These are phyloP conservation scores for Meghimatium bilineatum DNA, from an alignment of 2,888 invertebrate species.

Conservation along the genomic window DNA sequence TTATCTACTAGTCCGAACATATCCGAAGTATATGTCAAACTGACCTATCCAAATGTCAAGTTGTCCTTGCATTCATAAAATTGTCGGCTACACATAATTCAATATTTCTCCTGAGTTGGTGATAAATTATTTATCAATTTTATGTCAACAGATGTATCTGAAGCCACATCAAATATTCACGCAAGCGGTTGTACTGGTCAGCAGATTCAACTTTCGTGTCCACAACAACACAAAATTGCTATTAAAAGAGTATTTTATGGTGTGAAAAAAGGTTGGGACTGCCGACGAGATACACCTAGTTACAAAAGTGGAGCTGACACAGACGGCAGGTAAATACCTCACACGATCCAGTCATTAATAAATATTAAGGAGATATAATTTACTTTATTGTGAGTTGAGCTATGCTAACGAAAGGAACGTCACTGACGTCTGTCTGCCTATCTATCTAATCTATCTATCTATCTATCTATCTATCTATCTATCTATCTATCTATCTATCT, in stretches of 20 bases:
- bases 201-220: slow-evolving; percentile 61
- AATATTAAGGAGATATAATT: background rate
- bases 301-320: background rate
- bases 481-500: no score
- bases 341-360: background rate
- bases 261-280: slow-evolving; percentile 61
- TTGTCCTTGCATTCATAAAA: no score
- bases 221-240: slow-evolving; percentile 63
- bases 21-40: no score
- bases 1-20: no score
- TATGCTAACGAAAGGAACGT: no score
- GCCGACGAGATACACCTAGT: slow-evolving; percentile 40
- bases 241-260: slow-evolving; percentile 69
- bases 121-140: no score
- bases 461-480: no score
- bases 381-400: background rate
- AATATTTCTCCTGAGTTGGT: no score
- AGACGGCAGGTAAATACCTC: background rate
- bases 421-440: no score
- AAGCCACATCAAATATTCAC: slow-evolving; percentile 61
- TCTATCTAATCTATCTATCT: no score
- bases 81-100: no score
- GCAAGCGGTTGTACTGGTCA: slow-evolving; percentile 65
- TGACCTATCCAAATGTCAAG: no score
- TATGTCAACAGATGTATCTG: slow-evolving; percentile 36